phyloP scores from a whole-genome alignment of 2,113 vertebrate species.

The Ammodramus savannarum region DNA sequence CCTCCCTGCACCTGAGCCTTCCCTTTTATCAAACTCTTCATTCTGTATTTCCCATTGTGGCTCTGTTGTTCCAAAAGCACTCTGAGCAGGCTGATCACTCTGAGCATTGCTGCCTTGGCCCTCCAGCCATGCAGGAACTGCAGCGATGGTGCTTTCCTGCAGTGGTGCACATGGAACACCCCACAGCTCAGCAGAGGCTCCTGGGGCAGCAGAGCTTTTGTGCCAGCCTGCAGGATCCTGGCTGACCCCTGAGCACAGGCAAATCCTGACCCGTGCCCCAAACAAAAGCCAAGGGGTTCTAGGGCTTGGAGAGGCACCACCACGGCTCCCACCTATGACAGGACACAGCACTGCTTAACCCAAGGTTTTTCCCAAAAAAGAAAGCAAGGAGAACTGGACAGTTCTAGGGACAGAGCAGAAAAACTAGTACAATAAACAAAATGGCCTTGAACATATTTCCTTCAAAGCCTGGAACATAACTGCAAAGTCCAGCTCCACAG shows the following conservation, averaged over 20 bases:
- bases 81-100: rapidly evolving
- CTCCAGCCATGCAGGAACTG: neutral
- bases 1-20: neutral
- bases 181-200: neutral
- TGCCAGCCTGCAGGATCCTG: neutral
- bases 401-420: neutral
- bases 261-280: neutral
- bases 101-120: too few species aligned
- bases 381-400: neutral
- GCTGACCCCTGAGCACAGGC: neutral
- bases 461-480: neutral
- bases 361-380: neutral
- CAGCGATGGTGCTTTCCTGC: neutral
- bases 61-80: neutral
- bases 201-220: rapidly evolving
- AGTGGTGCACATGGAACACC: rapidly evolving
- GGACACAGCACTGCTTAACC: neutral
- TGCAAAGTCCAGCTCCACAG: neutral
- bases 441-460: neutral
- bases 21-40: neutral
- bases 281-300: neutral
- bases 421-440: neutral
- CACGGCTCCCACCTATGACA: rapidly evolving
- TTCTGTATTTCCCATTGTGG: rapidly evolving
- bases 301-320: neutral